phyloP scores from a whole-genome alignment of 1,140 invertebrate genomes.

The Pseudomyrmex dendroicus region DNA sequence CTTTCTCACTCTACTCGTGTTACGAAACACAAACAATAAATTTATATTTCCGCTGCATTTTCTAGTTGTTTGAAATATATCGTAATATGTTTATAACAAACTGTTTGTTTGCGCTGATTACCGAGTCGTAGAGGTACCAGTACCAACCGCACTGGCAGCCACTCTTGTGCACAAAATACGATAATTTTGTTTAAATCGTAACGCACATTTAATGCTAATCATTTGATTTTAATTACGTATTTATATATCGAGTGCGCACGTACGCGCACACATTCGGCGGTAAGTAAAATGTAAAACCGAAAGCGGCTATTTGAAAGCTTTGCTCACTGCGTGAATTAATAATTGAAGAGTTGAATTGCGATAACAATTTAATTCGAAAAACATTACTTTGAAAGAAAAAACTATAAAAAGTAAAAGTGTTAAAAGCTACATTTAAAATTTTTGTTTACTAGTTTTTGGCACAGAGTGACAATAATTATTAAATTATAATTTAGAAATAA shows the following conservation, averaged over 20 bases:
- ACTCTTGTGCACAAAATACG: constrained; percentile 36
- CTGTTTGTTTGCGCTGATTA: constrained; percentile 32
- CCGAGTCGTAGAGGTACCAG: constrained; percentile 15
- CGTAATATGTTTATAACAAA: constrained; percentile 42
- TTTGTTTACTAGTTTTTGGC: no score
- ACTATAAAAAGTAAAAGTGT: not conserved
- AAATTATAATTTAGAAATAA: no score
- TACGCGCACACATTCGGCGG: not conserved
- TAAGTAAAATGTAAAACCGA: constrained; percentile 30
- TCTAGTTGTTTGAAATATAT: constrained; percentile 33
- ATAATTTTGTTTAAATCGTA: constrained; percentile 55
- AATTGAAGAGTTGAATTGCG: not conserved
- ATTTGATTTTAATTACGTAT: constrained; percentile 57
- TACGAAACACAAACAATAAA: constrained; percentile 28
- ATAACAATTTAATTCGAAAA: not conserved
- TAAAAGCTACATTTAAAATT: not conserved
- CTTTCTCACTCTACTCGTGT: not conserved
- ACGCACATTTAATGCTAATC: constrained; percentile 50
- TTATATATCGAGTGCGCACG: not conserved
- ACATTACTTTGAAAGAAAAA: not conserved
- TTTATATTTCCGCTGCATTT: constrained; percentile 43
- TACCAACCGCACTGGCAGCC: constrained; percentile 14
- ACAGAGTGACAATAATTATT: no score
- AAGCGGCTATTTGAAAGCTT: constrained; percentile 13
- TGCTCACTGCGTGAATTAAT: not conserved